phyloP scores from a whole-genome alignment of 2,797 vertebrate species.

The Lacerta agilis region DNA sequence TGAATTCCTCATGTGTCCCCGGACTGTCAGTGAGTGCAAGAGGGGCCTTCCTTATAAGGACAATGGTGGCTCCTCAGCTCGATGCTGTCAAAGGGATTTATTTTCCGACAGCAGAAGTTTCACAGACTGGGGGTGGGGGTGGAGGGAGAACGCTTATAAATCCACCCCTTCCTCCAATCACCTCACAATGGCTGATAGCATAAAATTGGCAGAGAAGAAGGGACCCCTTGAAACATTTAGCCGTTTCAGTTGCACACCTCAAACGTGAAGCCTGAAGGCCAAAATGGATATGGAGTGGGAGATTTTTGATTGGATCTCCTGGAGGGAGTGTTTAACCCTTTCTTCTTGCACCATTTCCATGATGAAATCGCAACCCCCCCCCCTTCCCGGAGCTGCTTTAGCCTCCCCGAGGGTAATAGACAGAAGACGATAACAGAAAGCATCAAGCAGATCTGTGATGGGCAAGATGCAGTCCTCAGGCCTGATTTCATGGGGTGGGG shows the following conservation, averaged over 20 bases:
- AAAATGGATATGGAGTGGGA: background rate
- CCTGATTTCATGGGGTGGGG: background rate
- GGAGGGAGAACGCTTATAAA: slow-evolving; percentile 3
- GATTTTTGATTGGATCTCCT: no score
- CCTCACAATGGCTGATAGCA: no score
- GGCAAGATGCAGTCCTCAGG: no score
- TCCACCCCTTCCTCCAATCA: background rate
- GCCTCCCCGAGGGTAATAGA: no score
- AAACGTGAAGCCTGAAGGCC: background rate
- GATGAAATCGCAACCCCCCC: no score
- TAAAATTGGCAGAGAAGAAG: background rate
- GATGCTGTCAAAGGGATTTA: slow-evolving; percentile 42
- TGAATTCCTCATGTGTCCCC: slow-evolving; percentile 18
- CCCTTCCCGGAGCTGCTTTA: background rate
- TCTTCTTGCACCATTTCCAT: background rate
- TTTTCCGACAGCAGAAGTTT: slow-evolving; percentile 11
- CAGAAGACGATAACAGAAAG: no score
- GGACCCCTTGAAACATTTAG: background rate
- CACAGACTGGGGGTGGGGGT: background rate
- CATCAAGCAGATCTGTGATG: no score
- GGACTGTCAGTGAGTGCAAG: background rate
- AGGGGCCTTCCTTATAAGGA: slow-evolving; percentile 32
- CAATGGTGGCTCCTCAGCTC: slow-evolving; percentile 18
- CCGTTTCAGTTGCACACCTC: background rate
- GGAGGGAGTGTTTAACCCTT: background rate